Conservation (phyloP, 1,140 invertebrate genomes). For the Zaprionus camerounensis region DNA sequence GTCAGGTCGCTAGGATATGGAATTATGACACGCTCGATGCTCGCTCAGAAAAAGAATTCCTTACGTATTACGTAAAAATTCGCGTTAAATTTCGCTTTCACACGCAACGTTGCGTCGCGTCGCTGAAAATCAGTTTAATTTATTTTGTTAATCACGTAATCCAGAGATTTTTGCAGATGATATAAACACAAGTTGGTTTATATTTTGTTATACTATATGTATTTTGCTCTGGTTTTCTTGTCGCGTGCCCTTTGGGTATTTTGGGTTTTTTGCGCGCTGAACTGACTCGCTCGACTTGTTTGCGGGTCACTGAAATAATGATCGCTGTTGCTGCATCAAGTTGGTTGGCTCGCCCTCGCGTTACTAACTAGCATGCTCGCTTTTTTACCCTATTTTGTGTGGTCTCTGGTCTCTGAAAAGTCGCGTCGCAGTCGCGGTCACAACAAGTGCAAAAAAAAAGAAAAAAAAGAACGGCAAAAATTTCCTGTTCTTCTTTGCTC, state of each 20-base stretch:
- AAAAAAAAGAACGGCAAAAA: slow-evolving; percentile 45
- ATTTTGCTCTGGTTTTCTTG: slow-evolving; percentile 28
- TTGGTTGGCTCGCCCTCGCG: slow-evolving; percentile 61
- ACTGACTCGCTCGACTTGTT: slow-evolving; percentile 15
- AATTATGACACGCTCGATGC: slow-evolving; percentile 41
- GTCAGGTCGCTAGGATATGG: slow-evolving; percentile 30
- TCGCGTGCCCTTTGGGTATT: slow-evolving; percentile 58
- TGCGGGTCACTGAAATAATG: background rate
- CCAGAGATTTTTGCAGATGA: background rate
- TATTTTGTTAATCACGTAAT: slow-evolving; percentile 10
- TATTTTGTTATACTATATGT: slow-evolving; percentile 8
- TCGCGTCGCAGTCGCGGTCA: slow-evolving; percentile 49
- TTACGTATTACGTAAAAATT: slow-evolving; percentile 57
- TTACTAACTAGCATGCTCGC: slow-evolving; percentile 71
- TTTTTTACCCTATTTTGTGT: slow-evolving; percentile 82
- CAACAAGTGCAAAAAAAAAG: slow-evolving; percentile 22
- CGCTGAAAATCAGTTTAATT: slow-evolving; percentile 8
- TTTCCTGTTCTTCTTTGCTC: slow-evolving; percentile 71
- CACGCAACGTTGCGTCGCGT: slow-evolving; percentile 7
- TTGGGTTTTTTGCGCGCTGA: background rate
- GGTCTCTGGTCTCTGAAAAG: slow-evolving; percentile 58
- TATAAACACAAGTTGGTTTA: background rate
- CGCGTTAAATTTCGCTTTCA: slow-evolving; percentile 19
- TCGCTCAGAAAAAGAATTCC: background rate
- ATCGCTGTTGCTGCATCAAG: slow-evolving; percentile 40